phyloP scores from a whole-genome alignment of 1,140 invertebrate species.

The Manduca sexta region DNA sequence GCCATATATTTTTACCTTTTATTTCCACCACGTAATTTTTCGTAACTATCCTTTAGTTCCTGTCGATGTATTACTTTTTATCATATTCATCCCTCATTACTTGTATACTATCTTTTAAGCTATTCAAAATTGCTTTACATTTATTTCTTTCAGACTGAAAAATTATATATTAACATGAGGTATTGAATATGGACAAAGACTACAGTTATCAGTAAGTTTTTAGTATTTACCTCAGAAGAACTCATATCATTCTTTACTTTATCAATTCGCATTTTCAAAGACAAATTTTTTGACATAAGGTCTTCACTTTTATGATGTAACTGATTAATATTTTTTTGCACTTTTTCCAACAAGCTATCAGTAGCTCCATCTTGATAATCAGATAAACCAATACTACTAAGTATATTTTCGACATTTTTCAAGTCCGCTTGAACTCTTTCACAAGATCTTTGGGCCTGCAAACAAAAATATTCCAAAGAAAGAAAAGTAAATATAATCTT shows the following conservation, averaged over 20 bases:
- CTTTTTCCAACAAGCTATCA: constrained; percentile 46
- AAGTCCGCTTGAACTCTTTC: constrained; percentile 46
- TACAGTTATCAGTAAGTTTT: neutral
- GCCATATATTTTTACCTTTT: constrained; percentile 61
- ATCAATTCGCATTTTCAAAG: constrained; percentile 52
- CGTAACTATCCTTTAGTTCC: constrained; percentile 78
- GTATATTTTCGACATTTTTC: constrained; percentile 51
- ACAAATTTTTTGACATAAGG: constrained; percentile 49
- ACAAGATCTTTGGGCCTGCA: constrained; percentile 46
- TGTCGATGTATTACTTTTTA: constrained; percentile 75
- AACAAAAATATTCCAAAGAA: too few species aligned
- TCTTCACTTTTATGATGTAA: constrained; percentile 55
- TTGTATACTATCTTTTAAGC: constrained; percentile 73
- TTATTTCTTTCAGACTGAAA: constrained; percentile 72
- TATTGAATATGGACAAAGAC: neutral
- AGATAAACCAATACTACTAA: constrained; percentile 45
- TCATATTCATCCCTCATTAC: constrained; percentile 75
- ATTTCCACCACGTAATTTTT: constrained; percentile 76
- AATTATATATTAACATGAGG: constrained; percentile 5
- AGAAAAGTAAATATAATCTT: too few species aligned
- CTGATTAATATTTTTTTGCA: constrained; percentile 39
- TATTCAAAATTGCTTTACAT: constrained; percentile 71
- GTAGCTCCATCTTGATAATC: constrained; percentile 29
- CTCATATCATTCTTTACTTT: constrained; percentile 38
- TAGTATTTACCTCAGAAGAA: constrained; percentile 33